Evolutionary conservation across 1,140 invertebrate species (phyloP), one percentile per base, ranked within the genome.

Genomic region (Drosophila yakuba): DNA sequence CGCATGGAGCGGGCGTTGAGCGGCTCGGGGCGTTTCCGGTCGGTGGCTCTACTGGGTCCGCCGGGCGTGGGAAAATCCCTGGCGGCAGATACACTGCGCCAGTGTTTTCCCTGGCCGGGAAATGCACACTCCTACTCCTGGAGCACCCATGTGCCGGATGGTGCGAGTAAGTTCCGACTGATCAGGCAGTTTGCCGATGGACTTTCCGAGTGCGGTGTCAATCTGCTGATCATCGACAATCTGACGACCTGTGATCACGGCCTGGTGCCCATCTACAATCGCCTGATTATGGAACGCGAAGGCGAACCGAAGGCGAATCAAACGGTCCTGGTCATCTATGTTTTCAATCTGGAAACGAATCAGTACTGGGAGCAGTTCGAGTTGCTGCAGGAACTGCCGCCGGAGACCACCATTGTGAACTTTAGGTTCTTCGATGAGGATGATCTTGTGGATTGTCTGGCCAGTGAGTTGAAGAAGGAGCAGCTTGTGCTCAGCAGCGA

Each of bases 141-240:
- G 90, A 82, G 63, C 61, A 90, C 89, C 0, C 61, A 61, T 39
- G 85, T 88, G 1, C 35, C 74, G 10, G 66, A 91, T 15, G 78
- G 73, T 4, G 75, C 35, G 4, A 57, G 67, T 7, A 91, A 85
- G 55, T 80, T 91, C n/a, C 74, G 73, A 4, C 39, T 88, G 58
- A 38, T 91, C 2, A 51, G 75, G 7, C 50, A 82, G 10, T 88
- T 82, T 39, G 57, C 73, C 1, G 76, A 91, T 0, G 64, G 79
- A 0, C 69, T 91, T 1, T 78, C 82, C 3, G 56, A 76, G 36
- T 91, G 90, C 43, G 90, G 90, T 1, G 56, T 62, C 0, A 91
- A 91, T 48, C 59, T 91, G 25, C 43, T 91, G 3, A 81, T 91
- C 12, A 84, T 90, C 12, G 83, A 91, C 17, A 85, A 91, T 44